Evolutionary conservation across 2,113 vertebrate genomes (phyloP), one percentile per base, ranked within the genome.

Genomic region (Istiophorus platypterus): DNA sequence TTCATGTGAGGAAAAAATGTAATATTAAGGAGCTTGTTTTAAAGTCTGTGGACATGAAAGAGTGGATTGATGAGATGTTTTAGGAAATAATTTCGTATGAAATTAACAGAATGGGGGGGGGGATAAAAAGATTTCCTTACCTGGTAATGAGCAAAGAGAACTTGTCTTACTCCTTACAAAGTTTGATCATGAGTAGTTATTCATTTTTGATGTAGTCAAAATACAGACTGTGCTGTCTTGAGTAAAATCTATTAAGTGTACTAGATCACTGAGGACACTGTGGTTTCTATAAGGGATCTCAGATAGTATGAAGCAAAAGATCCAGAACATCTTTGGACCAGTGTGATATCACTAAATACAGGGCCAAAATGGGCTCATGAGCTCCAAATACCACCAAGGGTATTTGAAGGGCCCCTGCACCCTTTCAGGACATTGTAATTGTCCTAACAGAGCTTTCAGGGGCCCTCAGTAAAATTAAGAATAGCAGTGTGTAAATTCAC

Each of bases 401-500:
- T 27, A 15, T 69, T 9, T 62, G 24, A 49, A 41, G 14, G 49
- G 41, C 24, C 29, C 26, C 22, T 59, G 17, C 24, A 51, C 41
- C 51, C 22, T 54, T 47, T 41, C 26, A 13, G n/a, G 54, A 41
- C 49, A 49, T 65, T 65, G 31, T 12, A 67, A 39, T 7, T 76
- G 57, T 76, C 61, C n/a, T 66, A 20, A 3, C 29, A 39, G 26
- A 77, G 65, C 37, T 34, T 74, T 52, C 85, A 9, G 72, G 49
- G 10, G 26, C 57, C 22, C 26, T 15, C 51, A 12, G 18, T 52
- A 56, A 72, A 78, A 76, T 61, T 24, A 77, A 70, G 81, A 85
- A 63, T 22, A 79, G 22, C 45, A 47, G 9, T 27, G 76, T 72
- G 69, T 84, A 72, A 86, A 84, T 83, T 78, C 37, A 74, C 27